phyloP scores from a whole-genome alignment of 2,797 vertebrate genomes.

The Acestrorhynchus altus region DNA sequence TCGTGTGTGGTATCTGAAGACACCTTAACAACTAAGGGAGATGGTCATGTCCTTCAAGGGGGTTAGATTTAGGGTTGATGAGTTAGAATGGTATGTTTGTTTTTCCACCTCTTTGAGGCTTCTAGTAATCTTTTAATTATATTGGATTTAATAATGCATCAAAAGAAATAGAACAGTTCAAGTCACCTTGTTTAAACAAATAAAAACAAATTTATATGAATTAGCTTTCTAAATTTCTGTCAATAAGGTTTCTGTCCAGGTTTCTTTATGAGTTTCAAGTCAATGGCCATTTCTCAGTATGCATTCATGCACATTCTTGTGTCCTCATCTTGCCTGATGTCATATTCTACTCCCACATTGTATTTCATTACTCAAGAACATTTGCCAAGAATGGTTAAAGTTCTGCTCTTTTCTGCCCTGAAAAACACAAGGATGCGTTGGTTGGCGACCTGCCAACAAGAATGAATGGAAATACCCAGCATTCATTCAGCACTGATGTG shows the following conservation, averaged over 20 bases:
- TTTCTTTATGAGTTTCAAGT: too few species aligned
- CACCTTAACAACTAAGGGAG: conserved; percentile 22
- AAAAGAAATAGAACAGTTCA: not conserved
- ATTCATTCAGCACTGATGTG: too few species aligned
- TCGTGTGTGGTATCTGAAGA: not conserved
- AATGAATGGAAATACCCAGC: too few species aligned
- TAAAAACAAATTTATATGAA: not conserved
- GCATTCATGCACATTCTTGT: too few species aligned
- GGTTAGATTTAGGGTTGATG: not conserved
- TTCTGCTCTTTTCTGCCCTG: too few species aligned
- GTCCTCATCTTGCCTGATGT: too few species aligned
- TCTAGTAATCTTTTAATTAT: not conserved
- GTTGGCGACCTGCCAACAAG: too few species aligned
- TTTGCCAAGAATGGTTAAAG: too few species aligned
- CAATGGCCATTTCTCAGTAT: too few species aligned
- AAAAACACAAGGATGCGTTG: too few species aligned
- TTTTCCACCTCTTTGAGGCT: not conserved
- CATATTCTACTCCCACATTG: too few species aligned
- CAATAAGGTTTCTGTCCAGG: not conserved
- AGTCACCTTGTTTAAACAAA: not conserved
- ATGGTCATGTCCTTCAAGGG: conserved; percentile 11
- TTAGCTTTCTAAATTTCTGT: not conserved
- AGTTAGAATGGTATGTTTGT: not conserved
- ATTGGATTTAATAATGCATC: not conserved
- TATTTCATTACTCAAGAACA: too few species aligned